Evolutionary conservation across 2,888 invertebrate species (phyloP).

Genomic region (Cataglyphis albicans): DNA sequence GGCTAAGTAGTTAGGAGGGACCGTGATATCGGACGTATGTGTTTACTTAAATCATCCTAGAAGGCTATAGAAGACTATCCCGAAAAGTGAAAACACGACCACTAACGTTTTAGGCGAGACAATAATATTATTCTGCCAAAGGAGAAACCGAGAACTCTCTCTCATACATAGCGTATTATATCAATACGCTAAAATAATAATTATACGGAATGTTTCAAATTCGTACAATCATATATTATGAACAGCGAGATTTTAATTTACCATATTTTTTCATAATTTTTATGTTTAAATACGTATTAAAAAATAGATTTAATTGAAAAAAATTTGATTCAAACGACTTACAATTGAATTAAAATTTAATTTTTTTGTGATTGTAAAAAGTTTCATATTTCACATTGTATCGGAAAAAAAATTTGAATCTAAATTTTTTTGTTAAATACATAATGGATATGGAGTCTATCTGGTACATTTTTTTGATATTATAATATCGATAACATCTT

Average conservation of each 20-base stretch:
- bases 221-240: neutral
- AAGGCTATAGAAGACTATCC: conserved; percentile 76
- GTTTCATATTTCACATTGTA: neutral
- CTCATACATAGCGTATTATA: neutral
- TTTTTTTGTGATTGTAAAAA: neutral
- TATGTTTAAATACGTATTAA: neutral
- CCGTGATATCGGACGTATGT: conserved; percentile 87
- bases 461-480: conserved; percentile 21
- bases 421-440: neutral
- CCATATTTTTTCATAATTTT: neutral
- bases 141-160: conserved; percentile 46
- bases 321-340: neutral
- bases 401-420: neutral
- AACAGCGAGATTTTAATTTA: neutral
- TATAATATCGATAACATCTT: conserved; percentile 1
- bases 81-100: conserved; percentile 68
- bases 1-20: conserved; percentile 86
- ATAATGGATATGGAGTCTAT: conserved; percentile 3
- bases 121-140: conserved; percentile 47
- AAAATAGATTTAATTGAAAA: neutral
- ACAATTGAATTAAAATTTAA: neutral
- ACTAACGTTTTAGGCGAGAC: conserved; percentile 51
- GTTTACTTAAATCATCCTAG: conserved; percentile 84
- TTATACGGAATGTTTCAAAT: neutral
- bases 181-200: conserved; percentile 16